A percentile compares a stretch with the other conserved stretches of the same genome.
Evolutionary conservation across 1,140 invertebrate species (phyloP).

Genomic region (Harpegnathos saltator): DNA sequence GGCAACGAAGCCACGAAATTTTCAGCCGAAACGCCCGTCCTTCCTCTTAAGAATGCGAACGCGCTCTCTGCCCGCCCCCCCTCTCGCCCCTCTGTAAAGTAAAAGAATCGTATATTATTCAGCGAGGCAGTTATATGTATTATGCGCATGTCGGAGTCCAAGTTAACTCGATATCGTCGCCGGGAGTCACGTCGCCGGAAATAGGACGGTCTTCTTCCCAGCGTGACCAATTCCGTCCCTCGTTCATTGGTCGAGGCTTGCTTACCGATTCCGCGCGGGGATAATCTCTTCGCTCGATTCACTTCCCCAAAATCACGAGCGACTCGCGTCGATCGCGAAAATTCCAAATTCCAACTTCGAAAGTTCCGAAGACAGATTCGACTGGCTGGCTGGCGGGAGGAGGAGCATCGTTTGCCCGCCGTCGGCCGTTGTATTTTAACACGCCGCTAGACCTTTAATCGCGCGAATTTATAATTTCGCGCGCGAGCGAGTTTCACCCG

Average conservation of each 20-base stretch:
- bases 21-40: conserved; percentile 56
- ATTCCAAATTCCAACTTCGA: too few species aligned
- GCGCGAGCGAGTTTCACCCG: not conserved
- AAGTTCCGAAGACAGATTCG: not conserved
- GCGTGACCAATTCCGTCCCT: too few species aligned
- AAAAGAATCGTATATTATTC: conserved; percentile 11
- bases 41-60: conserved; percentile 14
- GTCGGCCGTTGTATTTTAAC: not conserved
- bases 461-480: conserved; percentile 8
- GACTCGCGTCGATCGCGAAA: not conserved
- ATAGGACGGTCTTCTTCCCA: too few species aligned
- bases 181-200: not conserved
- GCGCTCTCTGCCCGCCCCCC: too few species aligned
- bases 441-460: not conserved
- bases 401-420: too few species aligned
- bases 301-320: conserved; percentile 6
- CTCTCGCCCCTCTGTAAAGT: not conserved
- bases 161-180: not conserved
- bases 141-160: not conserved
- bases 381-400: too few species aligned
- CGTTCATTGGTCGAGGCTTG: too few species aligned
- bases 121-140: not conserved
- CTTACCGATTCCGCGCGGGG: too few species aligned
- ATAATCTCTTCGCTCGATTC: too few species aligned
- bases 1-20: conserved; percentile 61